Base-by-base conservation (phyloP, 2,888 invertebrate species). In the Lithophane semibrunnea region DNA sequence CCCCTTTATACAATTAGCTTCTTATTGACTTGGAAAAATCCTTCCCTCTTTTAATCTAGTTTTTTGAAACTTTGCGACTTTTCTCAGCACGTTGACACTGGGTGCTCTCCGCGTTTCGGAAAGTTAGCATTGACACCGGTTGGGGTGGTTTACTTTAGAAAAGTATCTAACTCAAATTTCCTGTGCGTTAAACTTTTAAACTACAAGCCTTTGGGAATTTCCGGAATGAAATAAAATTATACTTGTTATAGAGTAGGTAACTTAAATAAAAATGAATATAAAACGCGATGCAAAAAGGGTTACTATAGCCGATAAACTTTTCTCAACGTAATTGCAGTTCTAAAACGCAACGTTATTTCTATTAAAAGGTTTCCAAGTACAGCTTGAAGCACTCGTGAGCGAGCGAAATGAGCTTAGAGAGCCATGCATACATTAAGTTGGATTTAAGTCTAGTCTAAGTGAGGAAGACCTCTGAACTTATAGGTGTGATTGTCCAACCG, bases 1-100 rank as follows among this genome's bases (percentile, higher is more conserved):
- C 92, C 92, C 87, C 92, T 92, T 94, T 92, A 93, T 92, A 93
- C 93, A 94, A 95, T 95, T 94, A 94, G 90, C 91, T 89, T 90
- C 92, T 93, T 93, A 93, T 92, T 94, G 92, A 91, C 92, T 92
- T 90, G 89, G 89, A 90, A 91, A 92, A 91, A 91, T 84, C 84
- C 80, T 74, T 77, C 84, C 82, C 89, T 77, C 82, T 80, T 84
- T 85, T 91, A 89, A 88, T 89, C 86, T 84, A 89, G 87, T 90
- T 89, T 86, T 52, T 87, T 84, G 69, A 83, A 80, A 84, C 75
- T 88, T 88, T 60, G 66, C 52, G 61, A 75, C 66, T 79, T 82
- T 69, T 67, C 78, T 67, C 82, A 79, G 81, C 77, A 74, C 80
- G 79, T 79, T 83, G 86, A 76, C 80, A 80, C 71, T 73, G 76